Percentiles rank a stretch among this genome's conserved stretches.
These are phyloP conservation scores for Dendrolimus kikuchii DNA, from an alignment of 1,140 invertebrate species.

Conservation along the genomic window DNA sequence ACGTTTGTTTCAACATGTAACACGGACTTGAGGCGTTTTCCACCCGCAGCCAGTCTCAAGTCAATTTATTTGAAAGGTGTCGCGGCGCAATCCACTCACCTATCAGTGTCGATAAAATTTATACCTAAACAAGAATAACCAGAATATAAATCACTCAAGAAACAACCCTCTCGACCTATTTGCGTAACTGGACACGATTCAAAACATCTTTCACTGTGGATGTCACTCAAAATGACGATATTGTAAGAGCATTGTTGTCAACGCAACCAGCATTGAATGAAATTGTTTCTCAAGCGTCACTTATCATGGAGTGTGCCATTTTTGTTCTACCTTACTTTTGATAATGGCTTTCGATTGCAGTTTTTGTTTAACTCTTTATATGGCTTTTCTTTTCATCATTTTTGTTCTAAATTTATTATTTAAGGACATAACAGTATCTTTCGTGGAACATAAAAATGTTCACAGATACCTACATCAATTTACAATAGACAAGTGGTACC, in stretches of 20 bases:
- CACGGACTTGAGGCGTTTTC: conserved; percentile 64
- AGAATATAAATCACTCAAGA: conserved; percentile 54
- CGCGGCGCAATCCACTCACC: conserved; percentile 60
- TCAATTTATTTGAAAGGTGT: conserved; percentile 71
- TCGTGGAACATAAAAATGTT: too few species aligned
- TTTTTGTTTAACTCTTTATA: too few species aligned
- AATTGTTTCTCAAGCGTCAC: too few species aligned
- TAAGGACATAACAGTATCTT: too few species aligned
- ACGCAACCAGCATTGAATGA: background rate
- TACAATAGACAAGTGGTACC: too few species aligned
- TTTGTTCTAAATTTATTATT: too few species aligned
- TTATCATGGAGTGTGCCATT: too few species aligned
- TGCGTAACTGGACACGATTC: conserved; percentile 36
- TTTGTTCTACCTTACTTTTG: too few species aligned
- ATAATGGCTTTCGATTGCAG: too few species aligned
- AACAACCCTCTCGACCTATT: conserved; percentile 39
- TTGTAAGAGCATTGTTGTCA: conserved; percentile 19
- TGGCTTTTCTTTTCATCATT: too few species aligned
- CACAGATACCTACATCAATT: too few species aligned
- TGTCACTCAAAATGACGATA: conserved; percentile 14
- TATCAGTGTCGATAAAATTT: conserved; percentile 36
- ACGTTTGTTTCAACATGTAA: conserved; percentile 50
- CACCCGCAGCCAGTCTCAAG: conserved; percentile 48
- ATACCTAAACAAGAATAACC: conserved; percentile 34
- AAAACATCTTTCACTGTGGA: conserved; percentile 19